Evolutionary conservation across 2,888 invertebrate genomes (phyloP).

Genomic region (Synergus japonicus): DNA sequence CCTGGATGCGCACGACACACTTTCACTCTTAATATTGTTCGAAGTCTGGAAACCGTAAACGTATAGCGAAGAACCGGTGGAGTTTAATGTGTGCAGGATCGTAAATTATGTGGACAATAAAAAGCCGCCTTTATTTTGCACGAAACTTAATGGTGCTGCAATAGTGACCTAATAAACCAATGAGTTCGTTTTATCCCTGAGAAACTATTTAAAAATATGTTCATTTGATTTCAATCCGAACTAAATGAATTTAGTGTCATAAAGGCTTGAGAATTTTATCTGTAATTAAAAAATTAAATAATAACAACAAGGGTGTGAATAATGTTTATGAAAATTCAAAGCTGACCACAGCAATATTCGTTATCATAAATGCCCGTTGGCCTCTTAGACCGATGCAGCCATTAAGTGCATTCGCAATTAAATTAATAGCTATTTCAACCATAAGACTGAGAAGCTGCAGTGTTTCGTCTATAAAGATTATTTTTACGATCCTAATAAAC

Average conservation of each 20-base stretch:
- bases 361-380: slow-evolving; percentile 9
- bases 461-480: slow-evolving; percentile 36
- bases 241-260: background rate
- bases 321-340: background rate
- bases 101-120: slow-evolving; percentile 42
- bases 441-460: slow-evolving; percentile 22
- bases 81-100: slow-evolving; percentile 13
- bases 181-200: background rate
- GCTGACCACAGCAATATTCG: background rate
- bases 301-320: background rate
- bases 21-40: slow-evolving; percentile 35
- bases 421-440: slow-evolving; percentile 27
- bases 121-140: slow-evolving; percentile 43
- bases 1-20: slow-evolving; percentile 14
- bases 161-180: slow-evolving; percentile 1
- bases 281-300: background rate
- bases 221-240: background rate
- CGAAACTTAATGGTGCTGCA: slow-evolving; percentile 17
- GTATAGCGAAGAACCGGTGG: background rate
- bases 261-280: background rate
- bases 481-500: slow-evolving; percentile 35
- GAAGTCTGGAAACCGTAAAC: slow-evolving; percentile 2
- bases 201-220: background rate
- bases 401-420: slow-evolving; percentile 30
- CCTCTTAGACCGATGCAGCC: slow-evolving; percentile 2